Percentiles rank a stretch among this genome's conserved stretches.
phyloP scores from a whole-genome alignment of 2,797 vertebrate genomes.

The Falco naumanni region DNA sequence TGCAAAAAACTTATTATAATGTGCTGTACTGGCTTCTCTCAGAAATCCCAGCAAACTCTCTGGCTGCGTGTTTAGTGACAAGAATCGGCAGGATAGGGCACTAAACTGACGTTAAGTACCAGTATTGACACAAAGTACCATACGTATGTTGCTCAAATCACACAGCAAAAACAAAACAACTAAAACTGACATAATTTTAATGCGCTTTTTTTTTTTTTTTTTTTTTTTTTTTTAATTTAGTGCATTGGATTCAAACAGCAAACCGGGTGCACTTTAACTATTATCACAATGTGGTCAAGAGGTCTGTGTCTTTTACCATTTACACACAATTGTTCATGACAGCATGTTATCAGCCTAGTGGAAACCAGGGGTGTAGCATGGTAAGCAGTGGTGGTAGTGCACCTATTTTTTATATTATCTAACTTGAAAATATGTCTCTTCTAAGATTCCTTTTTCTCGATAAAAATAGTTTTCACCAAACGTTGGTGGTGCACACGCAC shows the following conservation, averaged over 20 bases:
- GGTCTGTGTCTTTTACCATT: constrained; percentile 91
- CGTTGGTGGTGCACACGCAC: constrained; percentile 87
- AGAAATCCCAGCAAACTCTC: neutral
- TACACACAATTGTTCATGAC: constrained; percentile 91
- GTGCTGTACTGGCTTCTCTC: neutral
- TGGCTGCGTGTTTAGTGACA: neutral
- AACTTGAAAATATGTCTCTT: constrained; percentile 98
- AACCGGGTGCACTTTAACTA: constrained; percentile 93
- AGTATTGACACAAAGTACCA: constrained; percentile 38
- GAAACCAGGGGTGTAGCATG: constrained; percentile 87
- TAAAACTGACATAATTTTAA: constrained; percentile 81
- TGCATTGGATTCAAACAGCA: constrained; percentile 95
- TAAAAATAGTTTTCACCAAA: constrained; percentile 98
- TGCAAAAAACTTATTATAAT: constrained; percentile 7
- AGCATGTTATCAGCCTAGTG: constrained; percentile 87
- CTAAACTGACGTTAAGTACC: constrained; percentile 27
- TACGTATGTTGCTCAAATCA: constrained; percentile 29
- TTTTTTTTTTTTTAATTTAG: constrained; percentile 86
- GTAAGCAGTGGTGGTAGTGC: constrained; percentile 86
- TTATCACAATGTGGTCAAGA: constrained; percentile 96
- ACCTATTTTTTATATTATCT: constrained; percentile 84
- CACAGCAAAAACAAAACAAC: constrained; percentile 66
- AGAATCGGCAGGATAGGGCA: neutral
- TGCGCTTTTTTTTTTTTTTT: constrained; percentile 60
- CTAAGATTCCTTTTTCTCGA: constrained; percentile 94